These are phyloP conservation scores for Caenorhabditis remanei DNA, from an alignment of 1,140 invertebrate species.

Conservation along the genomic window DNA sequence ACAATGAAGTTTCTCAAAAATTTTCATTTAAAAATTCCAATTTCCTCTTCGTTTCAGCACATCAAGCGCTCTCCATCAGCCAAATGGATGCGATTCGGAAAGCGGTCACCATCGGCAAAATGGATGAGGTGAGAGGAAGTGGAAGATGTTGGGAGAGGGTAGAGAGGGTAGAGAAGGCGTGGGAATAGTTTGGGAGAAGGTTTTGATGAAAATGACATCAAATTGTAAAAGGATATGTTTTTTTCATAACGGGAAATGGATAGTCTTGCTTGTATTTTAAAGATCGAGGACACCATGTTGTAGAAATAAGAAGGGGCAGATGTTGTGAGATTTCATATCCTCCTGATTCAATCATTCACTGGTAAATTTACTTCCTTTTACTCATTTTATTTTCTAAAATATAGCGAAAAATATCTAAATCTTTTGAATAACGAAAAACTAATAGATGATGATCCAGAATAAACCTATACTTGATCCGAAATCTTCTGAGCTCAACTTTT, in stretches of 20 bases:
- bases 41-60: slow-evolving; percentile 1
- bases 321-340: background rate
- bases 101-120: slow-evolving; percentile 61
- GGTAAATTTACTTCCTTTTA: too few relatives aligned
- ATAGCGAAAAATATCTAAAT: too few relatives aligned
- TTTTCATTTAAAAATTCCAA: background rate
- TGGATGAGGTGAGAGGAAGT: slow-evolving; percentile 60
- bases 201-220: background rate
- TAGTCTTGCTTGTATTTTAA: background rate
- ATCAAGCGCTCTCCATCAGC: slow-evolving; percentile 60
- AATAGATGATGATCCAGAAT: too few relatives aligned
- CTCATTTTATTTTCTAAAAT: too few relatives aligned
- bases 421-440: too few relatives aligned
- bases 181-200: background rate
- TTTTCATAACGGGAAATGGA: background rate
- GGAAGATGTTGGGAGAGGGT: background rate
- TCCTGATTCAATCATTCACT: background rate
- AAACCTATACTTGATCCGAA: too few relatives aligned
- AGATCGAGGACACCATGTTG: background rate
- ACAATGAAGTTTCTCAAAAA: background rate
- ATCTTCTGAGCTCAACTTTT: too few relatives aligned
- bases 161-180: background rate
- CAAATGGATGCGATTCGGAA: slow-evolving; percentile 65
- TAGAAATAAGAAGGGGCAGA: background rate
- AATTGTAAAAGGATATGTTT: background rate